phyloP scores from a whole-genome alignment of 2,888 invertebrate species.

The Cheilosia pagana region DNA sequence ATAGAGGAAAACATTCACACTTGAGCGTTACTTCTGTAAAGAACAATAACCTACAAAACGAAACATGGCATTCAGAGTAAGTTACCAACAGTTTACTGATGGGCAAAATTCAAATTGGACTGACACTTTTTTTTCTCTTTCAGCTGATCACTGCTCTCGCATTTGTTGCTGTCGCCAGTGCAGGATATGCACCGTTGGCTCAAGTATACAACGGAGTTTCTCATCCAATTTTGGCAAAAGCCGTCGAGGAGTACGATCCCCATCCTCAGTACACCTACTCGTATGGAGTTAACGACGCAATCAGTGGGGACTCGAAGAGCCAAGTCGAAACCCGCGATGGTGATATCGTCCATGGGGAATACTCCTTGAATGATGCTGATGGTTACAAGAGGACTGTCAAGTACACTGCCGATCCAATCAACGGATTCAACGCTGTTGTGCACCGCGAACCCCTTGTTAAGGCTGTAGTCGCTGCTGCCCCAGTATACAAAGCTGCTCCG shows the following conservation, averaged over 20 bases:
- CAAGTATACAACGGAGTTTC: slow-evolving; percentile 65
- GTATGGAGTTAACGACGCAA: slow-evolving; percentile 81
- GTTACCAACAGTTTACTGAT: neutral
- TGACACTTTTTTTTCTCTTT: neutral
- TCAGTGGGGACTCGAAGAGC: slow-evolving; percentile 82
- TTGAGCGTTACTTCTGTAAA: slow-evolving; percentile 4
- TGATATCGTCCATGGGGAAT: slow-evolving; percentile 82
- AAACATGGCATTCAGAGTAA: slow-evolving; percentile 67
- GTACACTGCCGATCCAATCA: slow-evolving; percentile 81
- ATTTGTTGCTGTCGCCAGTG: slow-evolving; percentile 59
- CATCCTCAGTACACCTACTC: slow-evolving; percentile 82
- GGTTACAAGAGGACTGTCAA: slow-evolving; percentile 81
- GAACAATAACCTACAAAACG: slow-evolving; percentile 17
- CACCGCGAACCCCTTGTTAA: slow-evolving; percentile 77
- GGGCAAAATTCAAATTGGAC: neutral
- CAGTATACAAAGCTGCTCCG: slow-evolving; percentile 39
- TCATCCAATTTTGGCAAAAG: slow-evolving; percentile 77
- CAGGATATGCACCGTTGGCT: slow-evolving; percentile 52
- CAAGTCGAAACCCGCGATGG: slow-evolving; percentile 82
- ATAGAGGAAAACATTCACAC: slow-evolving; percentile 27
- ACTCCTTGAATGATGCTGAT: slow-evolving; percentile 82
- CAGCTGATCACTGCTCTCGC: slow-evolving; percentile 55
- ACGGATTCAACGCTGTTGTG: slow-evolving; percentile 82
- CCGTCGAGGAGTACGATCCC: slow-evolving; percentile 80
- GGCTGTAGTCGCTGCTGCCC: slow-evolving; percentile 76